Conservation (phyloP, 2,797 vertebrate species). For the Corythornis leucogaster region DNA sequence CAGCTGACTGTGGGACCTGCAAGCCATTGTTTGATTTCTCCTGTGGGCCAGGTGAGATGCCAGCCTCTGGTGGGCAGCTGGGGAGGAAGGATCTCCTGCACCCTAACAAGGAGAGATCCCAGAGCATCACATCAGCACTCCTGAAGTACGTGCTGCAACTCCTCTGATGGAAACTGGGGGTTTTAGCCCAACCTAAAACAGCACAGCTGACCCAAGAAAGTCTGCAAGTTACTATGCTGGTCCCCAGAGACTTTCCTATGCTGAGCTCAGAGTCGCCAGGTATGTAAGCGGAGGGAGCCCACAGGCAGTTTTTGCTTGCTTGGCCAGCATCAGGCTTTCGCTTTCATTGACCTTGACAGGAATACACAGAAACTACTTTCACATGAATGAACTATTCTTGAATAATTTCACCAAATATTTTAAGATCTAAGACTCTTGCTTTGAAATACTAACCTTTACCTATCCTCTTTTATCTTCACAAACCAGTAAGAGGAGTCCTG, state of each 20-base stretch:
- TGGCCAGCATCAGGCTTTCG: not conserved
- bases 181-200: not conserved
- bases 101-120: not conserved
- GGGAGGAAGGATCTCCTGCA: not conserved
- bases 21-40: accelerated
- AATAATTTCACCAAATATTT: constrained; percentile 62
- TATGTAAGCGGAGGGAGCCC: not conserved
- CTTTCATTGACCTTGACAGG: constrained; percentile 47
- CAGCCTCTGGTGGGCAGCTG: not conserved
- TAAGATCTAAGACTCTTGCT: constrained; percentile 29
- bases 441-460: constrained; percentile 59
- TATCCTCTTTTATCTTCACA: constrained; percentile 54
- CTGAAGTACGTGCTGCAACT: not conserved
- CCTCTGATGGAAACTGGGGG: accelerated
- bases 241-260: not conserved
- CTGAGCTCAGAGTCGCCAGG: not conserved
- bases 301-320: constrained; percentile 26
- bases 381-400: constrained; percentile 28
- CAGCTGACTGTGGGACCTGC: not conserved
- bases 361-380: constrained; percentile 18
- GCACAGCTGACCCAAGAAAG: not conserved
- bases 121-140: not conserved
- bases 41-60: not conserved
- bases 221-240: not conserved
- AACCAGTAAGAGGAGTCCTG: constrained; percentile 42